Conservation (phyloP, 30 jellyfish, hydroid and myxozoan species). For the Aurelia sp. region DNA sequence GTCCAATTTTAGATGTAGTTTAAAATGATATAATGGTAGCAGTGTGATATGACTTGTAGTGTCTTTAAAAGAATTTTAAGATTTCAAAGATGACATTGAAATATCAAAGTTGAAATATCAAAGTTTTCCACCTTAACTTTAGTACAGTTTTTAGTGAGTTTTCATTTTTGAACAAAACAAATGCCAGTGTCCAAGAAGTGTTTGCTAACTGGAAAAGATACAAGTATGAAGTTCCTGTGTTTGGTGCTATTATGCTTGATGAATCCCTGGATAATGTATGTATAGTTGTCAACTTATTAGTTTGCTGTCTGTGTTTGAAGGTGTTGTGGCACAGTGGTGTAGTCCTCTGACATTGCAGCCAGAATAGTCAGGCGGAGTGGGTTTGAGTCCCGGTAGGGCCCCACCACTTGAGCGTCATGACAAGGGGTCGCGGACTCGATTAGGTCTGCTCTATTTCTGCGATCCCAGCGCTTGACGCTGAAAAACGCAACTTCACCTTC, state of each 20-base stretch:
- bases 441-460: too few species aligned
- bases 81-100: background rate
- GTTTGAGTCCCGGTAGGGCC: too few species aligned
- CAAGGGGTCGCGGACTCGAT: too few species aligned
- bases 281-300: background rate
- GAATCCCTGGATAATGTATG: conserved; percentile 76
- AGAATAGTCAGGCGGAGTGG: too few species aligned
- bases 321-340: too few species aligned
- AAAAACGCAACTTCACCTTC: too few species aligned
- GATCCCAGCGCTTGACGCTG: too few species aligned
- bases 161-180: conserved; percentile 80
- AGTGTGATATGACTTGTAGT: background rate
- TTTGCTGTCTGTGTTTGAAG: too few species aligned
- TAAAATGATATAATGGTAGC: too few species aligned
- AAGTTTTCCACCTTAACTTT: background rate
- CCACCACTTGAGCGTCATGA: too few species aligned
- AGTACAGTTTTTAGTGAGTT: conserved; percentile 69
- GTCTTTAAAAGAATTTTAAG: background rate
- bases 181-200: conserved; percentile 48
- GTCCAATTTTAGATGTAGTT: background rate
- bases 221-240: conserved; percentile 94
- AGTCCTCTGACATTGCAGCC: too few species aligned
- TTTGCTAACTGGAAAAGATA: conserved; percentile 91
- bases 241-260: conserved; percentile 95
- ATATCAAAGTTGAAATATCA: too few species aligned